Base-by-base conservation (phyloP, 53 echinoderm and acorn worm species). In the Echinometra lucunter region DNA sequence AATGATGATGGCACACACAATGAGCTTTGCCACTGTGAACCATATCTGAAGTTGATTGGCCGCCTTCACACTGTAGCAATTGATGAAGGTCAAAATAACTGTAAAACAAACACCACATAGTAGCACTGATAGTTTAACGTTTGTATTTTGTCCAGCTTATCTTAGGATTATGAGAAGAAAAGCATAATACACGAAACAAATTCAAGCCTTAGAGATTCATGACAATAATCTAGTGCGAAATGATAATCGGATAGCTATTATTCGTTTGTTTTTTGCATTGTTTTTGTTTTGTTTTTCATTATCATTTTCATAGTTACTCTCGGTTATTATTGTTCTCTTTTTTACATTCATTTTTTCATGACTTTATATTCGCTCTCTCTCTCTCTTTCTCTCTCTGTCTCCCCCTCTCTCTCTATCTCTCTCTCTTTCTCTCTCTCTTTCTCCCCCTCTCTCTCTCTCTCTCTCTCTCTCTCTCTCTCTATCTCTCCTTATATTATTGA, bases 51-150 rank as follows among this genome's bases (percentile, higher is more conserved):
- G 96, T 34, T 96, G 66, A 4, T 98, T 99, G 28, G 98, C 98
- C 94, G 96, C 95, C 74, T 99, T 98, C 30, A 99, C 98, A 82
- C 99, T 99, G 82, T 92, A 91, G 66, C 99, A 98, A 92, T 99
- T 99, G 91, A 99, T 97, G 92, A 96, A 97, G 15, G 97, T 92
- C 58, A 99, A 96, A 35, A 96, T 44, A 56, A 99, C 99, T 98
- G 96, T 0, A 94, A 44, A 19, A 23, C 21, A 18, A 78, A 78
- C 42, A 78, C 19, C 21, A 42, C 78, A 38, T 2, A 7, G 42
- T 38, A 78, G 30, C 32, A 69, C 4, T 63, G 21, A 69, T 11
- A 32, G 8, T 69, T 28, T 60, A 1, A 58, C 3, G 16, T 18
- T 18, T 58, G 58, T 16, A 60, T 17, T 19, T 60, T 60, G 60